These are phyloP conservation scores for Microtus montanus DNA, from an alignment of 2,113 vertebrate genomes.

Conservation along the genomic window DNA sequence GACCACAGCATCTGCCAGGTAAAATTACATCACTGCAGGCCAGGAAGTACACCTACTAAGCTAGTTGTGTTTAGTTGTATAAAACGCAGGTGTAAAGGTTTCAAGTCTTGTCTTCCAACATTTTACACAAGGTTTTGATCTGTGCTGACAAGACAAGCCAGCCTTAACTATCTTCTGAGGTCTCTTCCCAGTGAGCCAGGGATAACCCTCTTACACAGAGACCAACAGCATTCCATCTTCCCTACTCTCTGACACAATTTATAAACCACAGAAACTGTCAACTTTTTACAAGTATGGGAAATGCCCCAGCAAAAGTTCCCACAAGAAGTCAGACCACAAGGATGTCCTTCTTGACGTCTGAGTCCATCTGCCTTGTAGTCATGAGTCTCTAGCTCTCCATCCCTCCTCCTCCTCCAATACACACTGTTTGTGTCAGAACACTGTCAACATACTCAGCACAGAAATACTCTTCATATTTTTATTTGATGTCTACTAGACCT, in stretches of 20 bases:
- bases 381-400: fast-evolving
- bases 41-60: not conserved
- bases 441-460: not conserved
- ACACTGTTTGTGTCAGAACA: too few relatives aligned
- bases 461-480: too few relatives aligned
- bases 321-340: too few relatives aligned
- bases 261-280: not conserved
- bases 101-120: not conserved
- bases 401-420: not conserved
- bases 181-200: not conserved
- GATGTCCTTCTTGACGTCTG: not conserved
- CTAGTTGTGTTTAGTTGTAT: fast-evolving
- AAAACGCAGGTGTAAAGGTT: fast-evolving
- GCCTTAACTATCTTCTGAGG: not conserved
- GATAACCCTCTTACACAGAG: not conserved
- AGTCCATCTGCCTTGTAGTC: too few relatives aligned
- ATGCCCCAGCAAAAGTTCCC: not conserved
- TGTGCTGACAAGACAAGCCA: too few relatives aligned
- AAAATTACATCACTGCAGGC: not conserved
- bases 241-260: not conserved
- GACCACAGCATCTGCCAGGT: not conserved
- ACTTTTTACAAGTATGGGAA: too few relatives aligned
- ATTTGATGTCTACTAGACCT: not conserved
- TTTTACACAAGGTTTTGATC: not conserved
- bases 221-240: too few relatives aligned